A percentile compares a stretch with the other conserved stretches of the same genome.
Evolutionary conservation across 2,113 vertebrate species (phyloP).

Genomic region (sheep (Ovis aries)): ARS-UI_Ramb_v3.0 NC_056054.1:240933501-240934000

Average conservation of each 20-base stretch:
- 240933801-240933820: not conserved
- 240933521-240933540: not conserved
- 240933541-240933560: not conserved
- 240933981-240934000: not conserved
- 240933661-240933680: not conserved
- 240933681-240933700: not conserved
- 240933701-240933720: not conserved
- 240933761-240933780: not conserved
- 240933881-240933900: not conserved
- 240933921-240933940: not conserved
- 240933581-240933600: not conserved
- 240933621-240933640: not conserved
- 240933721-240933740: not conserved
- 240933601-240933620: not conserved
- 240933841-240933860: not conserved
- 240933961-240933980: not conserved
- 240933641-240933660: not conserved
- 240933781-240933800: not conserved
- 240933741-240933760: not conserved
- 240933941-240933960: not conserved
- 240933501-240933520: accelerated
- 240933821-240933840: not conserved
- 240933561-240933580: not conserved
- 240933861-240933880: not conserved
- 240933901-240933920: not conserved